These are phyloP conservation scores for Acutogordius australiensis DNA, from an alignment of 2,888 invertebrate genomes.

Conservation along the genomic window DNA sequence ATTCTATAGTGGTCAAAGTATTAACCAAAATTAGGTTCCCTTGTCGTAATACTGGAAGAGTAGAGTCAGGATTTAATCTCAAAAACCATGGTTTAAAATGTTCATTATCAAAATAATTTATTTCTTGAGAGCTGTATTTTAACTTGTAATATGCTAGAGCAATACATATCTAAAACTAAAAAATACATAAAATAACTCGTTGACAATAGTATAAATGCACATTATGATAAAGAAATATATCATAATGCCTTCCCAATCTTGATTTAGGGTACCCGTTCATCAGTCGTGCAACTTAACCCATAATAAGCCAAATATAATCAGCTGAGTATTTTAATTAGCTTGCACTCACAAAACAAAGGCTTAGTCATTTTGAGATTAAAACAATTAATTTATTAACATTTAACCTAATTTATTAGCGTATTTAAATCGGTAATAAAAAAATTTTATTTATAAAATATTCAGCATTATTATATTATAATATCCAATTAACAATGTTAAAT, in stretches of 20 bases:
- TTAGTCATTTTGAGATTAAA: no score
- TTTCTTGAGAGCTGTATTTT: constrained; percentile 1
- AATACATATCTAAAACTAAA: background rate
- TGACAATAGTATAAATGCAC: background rate
- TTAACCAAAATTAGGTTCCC: background rate
- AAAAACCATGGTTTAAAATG: constrained; percentile 7
- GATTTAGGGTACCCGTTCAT: no score
- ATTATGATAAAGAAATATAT: constrained; percentile 1
- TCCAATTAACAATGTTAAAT: no score
- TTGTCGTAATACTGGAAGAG: background rate
- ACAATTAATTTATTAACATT: no score
- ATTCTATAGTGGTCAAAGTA: background rate
- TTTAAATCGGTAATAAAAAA: no score
- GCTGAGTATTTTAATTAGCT: no score
- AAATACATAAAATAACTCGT: background rate
- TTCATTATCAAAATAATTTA: constrained; percentile 6
- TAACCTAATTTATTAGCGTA: no score
- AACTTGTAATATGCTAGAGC: background rate
- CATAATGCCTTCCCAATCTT: background rate
- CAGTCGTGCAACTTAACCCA: no score
- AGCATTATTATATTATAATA: no score
- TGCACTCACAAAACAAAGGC: no score
- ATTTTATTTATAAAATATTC: no score
- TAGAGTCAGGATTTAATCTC: background rate
- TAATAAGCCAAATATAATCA: no score